Base-by-base conservation (phyloP, 2,888 invertebrate species). In the Leucophenga maculata region DNA sequence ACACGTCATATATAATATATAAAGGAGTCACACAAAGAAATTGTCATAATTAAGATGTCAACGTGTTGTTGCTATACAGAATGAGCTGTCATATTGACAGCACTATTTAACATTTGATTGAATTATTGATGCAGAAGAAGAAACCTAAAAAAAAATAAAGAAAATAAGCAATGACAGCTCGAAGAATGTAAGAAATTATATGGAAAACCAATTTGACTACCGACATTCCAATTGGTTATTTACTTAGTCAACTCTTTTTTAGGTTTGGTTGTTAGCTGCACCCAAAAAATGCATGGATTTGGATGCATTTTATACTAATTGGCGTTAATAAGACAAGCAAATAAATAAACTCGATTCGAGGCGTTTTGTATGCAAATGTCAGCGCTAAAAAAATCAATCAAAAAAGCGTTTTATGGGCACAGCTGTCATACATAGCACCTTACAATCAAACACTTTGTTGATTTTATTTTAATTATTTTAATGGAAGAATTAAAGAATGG, bases 31-130 rank as follows among this genome's bases (percentile, higher is more conserved):
- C 39, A 11, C 9, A 54, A 74, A 77, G 66, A 74, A 74, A 71
- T 69, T 71, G 73, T 75, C 76, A 83, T 85, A 85, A 85, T 85
- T 83, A 78, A 86, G 75, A 84, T 81, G 79, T 83, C 84, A 77
- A 72, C 69, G 62, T 39, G 62, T 50, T 32, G 65, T n/a, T n/a
- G 46, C 46, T 16, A 54, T 55, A 66, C 57, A 75, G 75, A 82
- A 74, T 74, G 74, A 72, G 54, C 73, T 78, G 83, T 79, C 83
- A 81, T 68, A 55, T 74, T 70, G 65, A 69, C 76, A 80, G 82
- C 39, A 48, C 48, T 44, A 64, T 16, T 64, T 46, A 20, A 73
- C 79, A 78, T 71, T 70, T 72, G 74, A 77, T 79, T 80, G 80
- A 78, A 72, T 77, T 78, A 73, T 69, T 66, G 26, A 32, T 31